Evolutionary conservation across 2,888 invertebrate genomes (phyloP), one percentile per base, ranked within the genome.

Genomic region (Pemphredon lugubris): DNA sequence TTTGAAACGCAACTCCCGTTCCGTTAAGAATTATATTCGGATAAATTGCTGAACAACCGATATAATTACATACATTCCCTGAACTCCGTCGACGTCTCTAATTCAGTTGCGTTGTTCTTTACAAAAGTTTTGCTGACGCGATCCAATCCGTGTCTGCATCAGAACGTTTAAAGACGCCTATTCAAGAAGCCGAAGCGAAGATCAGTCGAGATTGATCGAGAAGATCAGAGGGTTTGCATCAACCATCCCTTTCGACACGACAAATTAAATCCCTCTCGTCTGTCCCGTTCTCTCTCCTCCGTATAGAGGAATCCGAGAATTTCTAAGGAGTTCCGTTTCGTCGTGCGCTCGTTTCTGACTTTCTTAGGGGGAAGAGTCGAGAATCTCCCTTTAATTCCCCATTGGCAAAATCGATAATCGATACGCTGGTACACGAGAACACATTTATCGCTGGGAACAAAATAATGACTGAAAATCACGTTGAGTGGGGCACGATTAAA

Each of bases 251-350:
- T 68, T 64, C 69, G 53, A 65, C 69, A 60, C 67, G 75, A 79
- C 73, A 78, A 78, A 77, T 79, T 77, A 79, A 78, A 76, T 76
- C 76, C 68, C 68, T 72, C 51, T 44, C 50, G 59, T 54, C 63
- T 53, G 39, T 53, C 47, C 42, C 63, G 13, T 34, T 60, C 64
- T 50, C 48, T 58, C 51, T 44, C 14, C 37, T 26, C 34, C 54
- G 50, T 60, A 65, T 59, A 59, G 51, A 64, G 73, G 75, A 65
- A 75, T 69, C 45, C 60, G 26, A 59, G 61, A 54, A 71, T 76
- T 75, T 71, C 76, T 71, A 75, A 75, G 71, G 71, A 72, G 66
- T 70, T 66, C 51, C 57, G 55, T n/a, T 14, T 67, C 59, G 45
- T 67, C 58, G 45, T 70, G 47, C 45, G 40, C 53, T 58, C 60